These are phyloP conservation scores for Rhynchotus rufescens DNA, from an alignment of 2,797 vertebrate genomes.

Conservation along the genomic window DNA sequence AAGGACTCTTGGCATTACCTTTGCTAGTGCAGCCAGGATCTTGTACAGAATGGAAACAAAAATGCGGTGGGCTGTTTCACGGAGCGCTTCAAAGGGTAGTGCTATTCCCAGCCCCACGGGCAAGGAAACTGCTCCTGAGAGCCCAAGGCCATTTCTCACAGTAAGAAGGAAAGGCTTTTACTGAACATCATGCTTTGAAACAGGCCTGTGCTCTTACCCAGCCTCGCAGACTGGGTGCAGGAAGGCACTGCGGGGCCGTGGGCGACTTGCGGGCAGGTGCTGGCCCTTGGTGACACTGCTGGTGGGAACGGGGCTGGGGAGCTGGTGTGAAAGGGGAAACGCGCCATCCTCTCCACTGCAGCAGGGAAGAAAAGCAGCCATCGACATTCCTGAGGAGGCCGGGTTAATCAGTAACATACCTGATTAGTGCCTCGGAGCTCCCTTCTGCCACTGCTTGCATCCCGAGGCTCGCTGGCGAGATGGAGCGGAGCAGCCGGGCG, in stretches of 20 bases:
- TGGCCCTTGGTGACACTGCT: not conserved
- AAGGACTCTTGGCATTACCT: not conserved
- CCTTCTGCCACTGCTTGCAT: not conserved
- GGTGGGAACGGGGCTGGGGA: conserved; percentile 24
- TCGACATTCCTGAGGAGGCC: conserved; percentile 49
- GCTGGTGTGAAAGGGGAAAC: conserved; percentile 13
- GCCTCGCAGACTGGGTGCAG: not conserved
- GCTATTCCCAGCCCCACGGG: not conserved
- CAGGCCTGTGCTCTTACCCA: not conserved
- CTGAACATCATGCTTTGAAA: conserved; percentile 1
- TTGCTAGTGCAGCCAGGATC: not conserved
- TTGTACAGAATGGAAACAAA: not conserved
- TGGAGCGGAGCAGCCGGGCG: not conserved
- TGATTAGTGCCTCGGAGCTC: conserved; percentile 43
- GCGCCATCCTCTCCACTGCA: not conserved
- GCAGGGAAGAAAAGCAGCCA: conserved; percentile 43
- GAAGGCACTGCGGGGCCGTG: not conserved
- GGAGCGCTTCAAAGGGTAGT: not conserved
- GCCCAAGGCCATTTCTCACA: not conserved
- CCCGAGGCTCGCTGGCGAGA: not conserved
- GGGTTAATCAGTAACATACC: conserved; percentile 74
- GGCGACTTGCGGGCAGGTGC: conserved; percentile 8
- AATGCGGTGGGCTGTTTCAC: not conserved
- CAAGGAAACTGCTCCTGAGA: not conserved
- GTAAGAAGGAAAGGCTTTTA: not conserved